Percentiles rank a stretch among this genome's conserved stretches.
phyloP scores from a whole-genome alignment of 2,113 vertebrate species.

The Orthonyx spaldingii region DNA sequence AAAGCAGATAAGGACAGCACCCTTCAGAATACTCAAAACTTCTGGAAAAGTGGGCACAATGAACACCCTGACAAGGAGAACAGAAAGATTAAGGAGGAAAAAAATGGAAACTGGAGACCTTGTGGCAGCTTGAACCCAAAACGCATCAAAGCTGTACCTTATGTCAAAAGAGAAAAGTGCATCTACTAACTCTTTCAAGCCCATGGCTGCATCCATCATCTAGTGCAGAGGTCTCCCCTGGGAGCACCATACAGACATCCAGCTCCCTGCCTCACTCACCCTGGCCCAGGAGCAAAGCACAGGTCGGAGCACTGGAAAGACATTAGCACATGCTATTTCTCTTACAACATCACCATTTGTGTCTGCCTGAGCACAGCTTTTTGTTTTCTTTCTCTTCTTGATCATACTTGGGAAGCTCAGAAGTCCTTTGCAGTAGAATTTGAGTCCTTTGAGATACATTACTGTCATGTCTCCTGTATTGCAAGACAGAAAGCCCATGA shows the following conservation, averaged over 20 bases:
- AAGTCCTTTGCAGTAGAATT: not conserved
- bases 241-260: not conserved
- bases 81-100: not conserved
- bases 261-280: not conserved
- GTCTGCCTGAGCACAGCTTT: not conserved
- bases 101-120: not conserved
- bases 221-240: accelerated
- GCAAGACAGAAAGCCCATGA: not conserved
- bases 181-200: not conserved
- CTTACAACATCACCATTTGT: not conserved
- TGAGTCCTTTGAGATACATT: not conserved
- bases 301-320: not conserved
- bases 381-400: not conserved
- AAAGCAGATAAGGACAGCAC: not conserved
- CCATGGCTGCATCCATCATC: accelerated
- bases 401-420: not conserved
- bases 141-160: not conserved
- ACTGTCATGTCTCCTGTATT: not conserved
- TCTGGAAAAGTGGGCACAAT: not conserved
- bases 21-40: not conserved
- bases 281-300: not conserved
- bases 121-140: not conserved
- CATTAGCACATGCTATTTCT: not conserved
- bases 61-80: not conserved
- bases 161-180: not conserved